Base-by-base conservation (phyloP, 2,888 invertebrate species). In the Palloptera scutellata region DNA sequence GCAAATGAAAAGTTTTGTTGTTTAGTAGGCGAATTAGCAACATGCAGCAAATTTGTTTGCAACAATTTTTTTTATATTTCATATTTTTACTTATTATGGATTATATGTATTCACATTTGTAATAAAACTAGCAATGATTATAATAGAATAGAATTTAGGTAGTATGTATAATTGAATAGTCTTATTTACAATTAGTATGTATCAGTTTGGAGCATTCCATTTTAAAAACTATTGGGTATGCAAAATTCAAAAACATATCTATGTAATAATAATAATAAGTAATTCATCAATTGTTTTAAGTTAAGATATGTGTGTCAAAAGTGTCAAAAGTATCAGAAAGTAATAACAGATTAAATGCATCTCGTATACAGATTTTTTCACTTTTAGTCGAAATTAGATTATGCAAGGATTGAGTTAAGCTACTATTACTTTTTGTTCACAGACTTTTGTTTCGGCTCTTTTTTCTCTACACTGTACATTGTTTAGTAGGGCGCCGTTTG, bases 1-100 rank as follows among this genome's bases (percentile, higher is more conserved):
- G 55, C 53, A 43, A 66, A 55, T 66, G 45, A 45, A 61, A 40
- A 48, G 61, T n/a, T 55, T 51, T 61, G 20, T 9, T 61, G 43
- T 55, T 40, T n/a, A 20, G 53, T 19, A 19, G 41, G 17, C 20
- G 13, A 20, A n/a, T 13, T n/a, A 12, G 57, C n/a, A 42, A 41
- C n/a, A 59, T 59, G 41, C 59, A 43, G 6, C 10, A n/a, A 6
- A 59, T 59, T 42, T 43, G 41, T 20, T 30, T 30, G 12, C 17
- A 19, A 30, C 30, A 15, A 48, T 48, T n/a, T 48, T 1, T 48
- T 48, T 48, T 15, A 48, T n/a, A 48, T 15, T 43, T 2, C 48
- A 48, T n/a, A 48, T 48, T 3, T 48, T n/a, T 48, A 43, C 8
- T n/a, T 48, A 8, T 4, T 12, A 45, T 60, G 10, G 45, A 20